A percentile compares a stretch with the other conserved stretches of the same genome.
Evolutionary conservation across 2,113 vertebrate genomes (phyloP).

Genomic region (Prionailurus bengalensis): DNA sequence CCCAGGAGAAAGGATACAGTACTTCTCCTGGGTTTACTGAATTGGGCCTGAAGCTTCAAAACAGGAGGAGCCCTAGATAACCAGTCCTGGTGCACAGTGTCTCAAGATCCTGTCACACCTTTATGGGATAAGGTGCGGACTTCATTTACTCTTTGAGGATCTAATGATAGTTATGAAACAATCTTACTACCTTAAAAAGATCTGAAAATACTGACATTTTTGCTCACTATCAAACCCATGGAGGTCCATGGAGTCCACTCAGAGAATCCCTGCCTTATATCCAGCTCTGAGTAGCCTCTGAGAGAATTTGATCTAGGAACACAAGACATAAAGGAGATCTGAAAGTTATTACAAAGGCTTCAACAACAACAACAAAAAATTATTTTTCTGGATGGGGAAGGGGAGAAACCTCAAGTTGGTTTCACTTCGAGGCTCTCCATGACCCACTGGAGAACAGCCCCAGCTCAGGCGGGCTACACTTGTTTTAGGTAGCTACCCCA

Average conservation of each 20-base stretch:
- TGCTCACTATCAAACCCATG: background rate
- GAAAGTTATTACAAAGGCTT: background rate
- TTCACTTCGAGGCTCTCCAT: background rate
- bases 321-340: background rate
- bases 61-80: background rate
- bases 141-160: background rate
- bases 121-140: background rate
- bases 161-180: background rate
- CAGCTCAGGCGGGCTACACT: background rate
- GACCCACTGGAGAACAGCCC: background rate
- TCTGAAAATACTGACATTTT: background rate
- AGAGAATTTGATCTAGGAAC: background rate
- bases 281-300: background rate
- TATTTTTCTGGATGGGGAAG: background rate
- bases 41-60: background rate
- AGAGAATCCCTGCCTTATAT: background rate
- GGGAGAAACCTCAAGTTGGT: background rate
- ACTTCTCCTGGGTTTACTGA: background rate
- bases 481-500: rapidly evolving
- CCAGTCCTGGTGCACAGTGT: background rate
- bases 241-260: background rate
- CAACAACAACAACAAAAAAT: rapidly evolving
- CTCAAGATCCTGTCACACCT: background rate
- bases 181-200: background rate
- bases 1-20: background rate